Percentiles rank a stretch among this genome's conserved stretches.
These are phyloP conservation scores for Apostichopus japonicus DNA, from an alignment of 35 echinoderm and acorn worm genomes.

Conservation along the genomic window DNA sequence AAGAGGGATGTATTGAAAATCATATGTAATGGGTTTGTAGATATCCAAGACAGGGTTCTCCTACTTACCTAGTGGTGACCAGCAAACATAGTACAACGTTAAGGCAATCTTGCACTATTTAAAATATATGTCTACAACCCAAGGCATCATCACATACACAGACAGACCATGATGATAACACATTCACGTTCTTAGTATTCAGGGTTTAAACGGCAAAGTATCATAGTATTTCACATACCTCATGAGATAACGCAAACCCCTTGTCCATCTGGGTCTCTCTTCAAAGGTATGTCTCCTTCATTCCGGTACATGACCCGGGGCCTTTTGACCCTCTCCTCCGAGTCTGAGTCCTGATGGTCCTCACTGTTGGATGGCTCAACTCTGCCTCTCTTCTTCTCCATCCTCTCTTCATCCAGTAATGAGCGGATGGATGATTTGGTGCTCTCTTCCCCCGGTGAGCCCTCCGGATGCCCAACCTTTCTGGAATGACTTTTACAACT, in stretches of 20 bases:
- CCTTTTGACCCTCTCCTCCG: slow-evolving; percentile 21
- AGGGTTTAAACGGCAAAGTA: too few relatives aligned
- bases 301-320: slow-evolving; percentile 21
- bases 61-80: too few relatives aligned
- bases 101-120: too few relatives aligned
- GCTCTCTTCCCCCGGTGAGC: background rate
- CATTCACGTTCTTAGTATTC: too few relatives aligned
- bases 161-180: too few relatives aligned
- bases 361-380: slow-evolving; percentile 31
- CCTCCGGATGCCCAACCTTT: slow-evolving; percentile 17
- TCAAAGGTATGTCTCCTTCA: background rate
- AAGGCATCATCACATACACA: too few relatives aligned
- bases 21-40: too few relatives aligned
- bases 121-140: too few relatives aligned
- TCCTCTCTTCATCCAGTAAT: slow-evolving; percentile 9
- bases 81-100: too few relatives aligned
- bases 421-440: slow-evolving; percentile 40
- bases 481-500: slow-evolving; percentile 44
- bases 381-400: slow-evolving; percentile 32
- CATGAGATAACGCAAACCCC: slow-evolving; percentile 45
- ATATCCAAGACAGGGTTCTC: too few relatives aligned
- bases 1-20: too few relatives aligned
- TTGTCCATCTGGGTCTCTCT: slow-evolving; percentile 38
- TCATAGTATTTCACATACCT: background rate
- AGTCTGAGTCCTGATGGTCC: slow-evolving; percentile 21